Evolutionary conservation across 2,113 vertebrate species (phyloP).

Genomic region (Passerina amoena): DNA sequence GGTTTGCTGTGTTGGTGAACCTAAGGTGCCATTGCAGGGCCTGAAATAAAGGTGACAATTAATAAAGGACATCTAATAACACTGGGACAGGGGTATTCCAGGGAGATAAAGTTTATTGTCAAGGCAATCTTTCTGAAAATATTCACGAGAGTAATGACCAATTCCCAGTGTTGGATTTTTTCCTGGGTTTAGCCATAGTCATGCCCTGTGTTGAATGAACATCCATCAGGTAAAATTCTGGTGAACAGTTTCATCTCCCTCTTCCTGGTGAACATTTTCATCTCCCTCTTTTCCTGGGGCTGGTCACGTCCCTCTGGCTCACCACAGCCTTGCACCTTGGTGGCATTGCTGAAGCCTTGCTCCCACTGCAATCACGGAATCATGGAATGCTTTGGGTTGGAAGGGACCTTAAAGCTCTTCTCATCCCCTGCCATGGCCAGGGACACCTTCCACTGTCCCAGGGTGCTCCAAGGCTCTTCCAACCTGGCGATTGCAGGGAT

Average conservation of each 20-base stretch:
- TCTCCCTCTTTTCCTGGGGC: background rate
- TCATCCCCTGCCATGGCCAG: background rate
- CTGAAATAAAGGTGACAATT: background rate
- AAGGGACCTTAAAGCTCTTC: background rate
- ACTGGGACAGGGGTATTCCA: background rate
- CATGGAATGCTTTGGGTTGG: background rate
- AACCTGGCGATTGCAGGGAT: background rate
- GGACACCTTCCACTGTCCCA: rapidly evolving
- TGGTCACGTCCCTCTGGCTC: background rate
- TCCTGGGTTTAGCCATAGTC: background rate
- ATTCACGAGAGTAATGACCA: background rate
- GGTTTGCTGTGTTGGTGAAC: background rate
- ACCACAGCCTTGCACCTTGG: rapidly evolving
- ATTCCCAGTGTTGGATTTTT: background rate
- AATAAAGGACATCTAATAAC: too few species aligned
- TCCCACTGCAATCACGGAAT: background rate
- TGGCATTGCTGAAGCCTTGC: background rate
- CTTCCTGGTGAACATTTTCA: background rate
- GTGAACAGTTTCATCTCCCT: background rate
- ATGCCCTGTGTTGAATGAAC: background rate
- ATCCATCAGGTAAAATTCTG: background rate
- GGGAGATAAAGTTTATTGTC: background rate
- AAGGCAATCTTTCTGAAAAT: background rate
- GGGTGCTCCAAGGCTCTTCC: rapidly evolving
- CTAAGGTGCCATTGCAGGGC: background rate